These are phyloP conservation scores for Nesometra sesokonis DNA, from an alignment of 35 echinoderm and acorn worm species.

Conservation along the genomic window DNA sequence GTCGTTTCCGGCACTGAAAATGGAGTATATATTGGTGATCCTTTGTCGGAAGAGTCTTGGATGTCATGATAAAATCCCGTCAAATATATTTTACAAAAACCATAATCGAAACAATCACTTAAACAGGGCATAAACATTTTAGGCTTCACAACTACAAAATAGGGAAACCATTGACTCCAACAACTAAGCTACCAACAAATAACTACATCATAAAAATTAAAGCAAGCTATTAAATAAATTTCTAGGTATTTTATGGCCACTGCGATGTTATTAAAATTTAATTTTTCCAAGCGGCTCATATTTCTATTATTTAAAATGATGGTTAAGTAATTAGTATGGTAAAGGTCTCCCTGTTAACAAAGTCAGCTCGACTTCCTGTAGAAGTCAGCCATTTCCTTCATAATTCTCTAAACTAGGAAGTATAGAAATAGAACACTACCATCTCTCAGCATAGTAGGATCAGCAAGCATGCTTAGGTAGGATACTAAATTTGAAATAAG, in stretches of 20 bases:
- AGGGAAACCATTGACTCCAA: too few species aligned
- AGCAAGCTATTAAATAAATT: too few species aligned
- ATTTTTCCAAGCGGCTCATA: too few species aligned
- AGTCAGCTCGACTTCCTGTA: not conserved
- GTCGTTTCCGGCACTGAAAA: not conserved
- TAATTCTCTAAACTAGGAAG: not conserved
- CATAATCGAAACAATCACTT: not conserved
- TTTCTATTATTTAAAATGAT: not conserved
- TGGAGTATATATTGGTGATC: not conserved
- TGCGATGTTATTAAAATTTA: too few species aligned
- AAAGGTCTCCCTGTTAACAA: not conserved
- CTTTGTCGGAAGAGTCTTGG: not conserved
- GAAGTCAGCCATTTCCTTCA: not conserved
- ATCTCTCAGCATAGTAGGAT: not conserved
- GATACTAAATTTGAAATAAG: too few species aligned
- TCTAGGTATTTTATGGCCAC: too few species aligned
- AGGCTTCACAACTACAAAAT: too few species aligned
- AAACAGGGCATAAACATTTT: not conserved
- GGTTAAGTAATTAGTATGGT: not conserved
- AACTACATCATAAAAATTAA: too few species aligned
- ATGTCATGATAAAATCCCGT: not conserved
- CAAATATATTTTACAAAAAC: not conserved
- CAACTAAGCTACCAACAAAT: too few species aligned
- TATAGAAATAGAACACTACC: not conserved
- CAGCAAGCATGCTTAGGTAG: not conserved